phyloP scores from a whole-genome alignment of 2,113 vertebrate species.

The Dipodomys stephensi region DNA sequence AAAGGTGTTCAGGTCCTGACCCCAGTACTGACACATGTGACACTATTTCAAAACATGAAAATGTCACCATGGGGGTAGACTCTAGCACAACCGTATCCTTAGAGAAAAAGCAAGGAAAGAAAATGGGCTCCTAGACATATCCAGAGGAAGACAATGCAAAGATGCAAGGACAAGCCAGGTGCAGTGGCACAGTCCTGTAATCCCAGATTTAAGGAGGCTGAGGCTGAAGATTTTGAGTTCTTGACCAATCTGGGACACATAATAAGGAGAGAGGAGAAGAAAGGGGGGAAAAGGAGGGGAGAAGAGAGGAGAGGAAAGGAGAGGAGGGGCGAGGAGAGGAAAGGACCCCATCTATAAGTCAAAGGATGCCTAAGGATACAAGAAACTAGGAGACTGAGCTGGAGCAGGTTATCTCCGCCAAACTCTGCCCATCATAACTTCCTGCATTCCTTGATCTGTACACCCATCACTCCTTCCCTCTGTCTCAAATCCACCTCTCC shows the following conservation, averaged over 20 bases:
- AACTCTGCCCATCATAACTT: fast-evolving
- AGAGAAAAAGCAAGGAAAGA: neutral
- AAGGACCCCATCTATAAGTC: neutral
- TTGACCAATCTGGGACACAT: too few relatives aligned
- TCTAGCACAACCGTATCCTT: neutral
- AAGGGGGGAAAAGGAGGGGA: too few relatives aligned
- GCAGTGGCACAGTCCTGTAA: too few relatives aligned
- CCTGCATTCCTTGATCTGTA: too few relatives aligned
- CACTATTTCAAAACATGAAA: neutral
- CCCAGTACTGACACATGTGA: neutral
- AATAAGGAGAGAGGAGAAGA: too few relatives aligned
- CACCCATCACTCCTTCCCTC: neutral
- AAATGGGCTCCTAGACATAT: neutral
- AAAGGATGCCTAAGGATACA: too few relatives aligned
- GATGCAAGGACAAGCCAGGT: neutral
- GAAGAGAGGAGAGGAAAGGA: too few relatives aligned
- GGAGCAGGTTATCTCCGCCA: fast-evolving
- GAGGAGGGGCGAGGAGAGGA: too few relatives aligned
- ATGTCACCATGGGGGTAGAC: neutral
- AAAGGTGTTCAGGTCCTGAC: neutral
- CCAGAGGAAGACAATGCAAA: fast-evolving
- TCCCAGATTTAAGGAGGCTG: too few relatives aligned
- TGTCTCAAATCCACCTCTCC: neutral
- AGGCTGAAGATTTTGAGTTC: too few relatives aligned
- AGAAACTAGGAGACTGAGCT: neutral